Base-by-base conservation (phyloP, 2,888 invertebrate genomes). In the Masnerella sp. region DNA sequence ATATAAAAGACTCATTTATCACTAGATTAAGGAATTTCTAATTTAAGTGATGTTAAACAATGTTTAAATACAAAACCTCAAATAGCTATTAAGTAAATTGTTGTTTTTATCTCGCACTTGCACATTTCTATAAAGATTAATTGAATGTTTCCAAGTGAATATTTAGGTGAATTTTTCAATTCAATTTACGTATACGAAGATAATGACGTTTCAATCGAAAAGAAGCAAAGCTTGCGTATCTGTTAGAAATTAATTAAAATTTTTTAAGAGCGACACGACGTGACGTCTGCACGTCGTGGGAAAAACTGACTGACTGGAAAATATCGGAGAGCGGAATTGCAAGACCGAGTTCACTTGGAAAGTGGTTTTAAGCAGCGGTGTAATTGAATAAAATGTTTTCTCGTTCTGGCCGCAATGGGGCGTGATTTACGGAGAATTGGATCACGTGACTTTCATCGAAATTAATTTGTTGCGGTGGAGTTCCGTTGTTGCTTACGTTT, bases 311-410 rank as follows among this genome's bases (percentile, higher is more conserved):
- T 20, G 42, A 32, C 45, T 45, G 58, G 11, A 36, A 58, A 43
- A 43, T 58, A 58, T 58, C 43, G 56, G 59, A 45, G 9, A 47
- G 38, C 9, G 34, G 28, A 42, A 30, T 5, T 36, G 58, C 34
- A 43, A 36, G 38, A 25, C 15, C 18, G 14, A 25, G 11, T 36
- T 36, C 14, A 36, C 25, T 45, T 45, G 15, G 28, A 34, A 49
- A 38, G 47, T 38, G 59, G 28, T 59, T 38, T 47, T 59, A 59
- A 59, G 59, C 47, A 30, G 12, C 36, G 36, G 18, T 12, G 38
- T 47, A 59, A 59, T 59, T 47, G 59, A 49, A 59, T 59, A 38
- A 59, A 59, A 49, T 49, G 59, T 49, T 59, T 49, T 49, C 61
- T 61, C 49, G 20, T 49, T 49, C 40, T 49, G 38, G n/a, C 18